Evolutionary conservation across 2,113 vertebrate genomes (phyloP), one percentile per base, ranked within the genome.

Genomic region (Indicator maculatus): DNA sequence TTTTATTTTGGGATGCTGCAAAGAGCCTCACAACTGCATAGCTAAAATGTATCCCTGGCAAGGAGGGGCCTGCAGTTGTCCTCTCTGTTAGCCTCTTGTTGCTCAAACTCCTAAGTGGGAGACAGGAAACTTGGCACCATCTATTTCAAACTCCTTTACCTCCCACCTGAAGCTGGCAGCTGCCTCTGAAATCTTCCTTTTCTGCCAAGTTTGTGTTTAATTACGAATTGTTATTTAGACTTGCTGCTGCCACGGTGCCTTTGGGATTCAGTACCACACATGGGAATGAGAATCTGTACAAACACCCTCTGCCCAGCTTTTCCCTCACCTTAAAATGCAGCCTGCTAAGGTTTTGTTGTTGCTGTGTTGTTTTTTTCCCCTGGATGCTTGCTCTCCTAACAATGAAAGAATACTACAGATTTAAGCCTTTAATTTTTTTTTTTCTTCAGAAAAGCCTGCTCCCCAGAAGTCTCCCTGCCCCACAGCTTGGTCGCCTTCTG

Each of bases 121-220:
- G 95, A 92, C 88, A 88, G 92, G 90, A 94, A 92, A 92, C 61
- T 53, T 67, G 41, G 73, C 3, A 23, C 8, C 18, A 47, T 14
- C 86, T 80, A 88, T 90, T 91, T 93, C 88, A 88, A 89, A 92
- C 80, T 61, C 79, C 77, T 74, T 45, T 33, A 59, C 91, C 86
- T 94, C 93, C 90, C 86, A 91, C 93, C 94, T 96, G 79, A 92
- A 59, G 41, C 64, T 61, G 50, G 90, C 95, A 96, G 90, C 86
- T 84, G 84, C 59, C 80, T 64, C 88, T 44, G 63, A 94, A 94
- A 96, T 78, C 67, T 44, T 83, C 75, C 74, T 93, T 88, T 92
- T 86, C 86, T 85, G 67, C 86, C 75, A 76, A 95, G 89, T 90
- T 95, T 3, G 2, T 60, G 31, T 78, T 89, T 85, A 90, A 79